Evolutionary conservation across 2,888 invertebrate species (phyloP).

Genomic region (Stenichneumon culpator): DNA sequence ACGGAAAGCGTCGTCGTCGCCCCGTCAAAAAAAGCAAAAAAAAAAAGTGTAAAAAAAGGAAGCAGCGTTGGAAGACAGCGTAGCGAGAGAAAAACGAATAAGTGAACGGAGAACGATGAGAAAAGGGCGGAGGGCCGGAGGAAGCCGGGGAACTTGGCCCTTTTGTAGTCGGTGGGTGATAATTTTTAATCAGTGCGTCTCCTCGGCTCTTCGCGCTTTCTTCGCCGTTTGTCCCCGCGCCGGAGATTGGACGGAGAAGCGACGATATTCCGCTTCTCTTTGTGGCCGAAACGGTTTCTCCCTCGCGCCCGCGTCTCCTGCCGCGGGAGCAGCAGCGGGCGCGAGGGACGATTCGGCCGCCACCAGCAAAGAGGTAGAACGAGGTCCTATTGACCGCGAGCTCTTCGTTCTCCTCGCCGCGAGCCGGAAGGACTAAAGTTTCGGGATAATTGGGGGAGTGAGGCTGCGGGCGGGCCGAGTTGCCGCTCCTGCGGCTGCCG

Average conservation of each 20-base stretch:
- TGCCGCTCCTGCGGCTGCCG: conserved; percentile 66
- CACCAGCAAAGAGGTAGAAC: conserved; percentile 31
- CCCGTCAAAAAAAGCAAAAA: conserved; percentile 75
- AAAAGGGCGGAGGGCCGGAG: conserved; percentile 52
- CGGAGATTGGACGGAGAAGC: conserved; percentile 3
- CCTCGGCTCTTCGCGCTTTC: conserved; percentile 71
- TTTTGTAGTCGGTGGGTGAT: conserved; percentile 81
- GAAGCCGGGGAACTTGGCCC: conserved; percentile 72
- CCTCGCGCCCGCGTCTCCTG: neutral
- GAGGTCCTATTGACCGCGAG: conserved; percentile 73
- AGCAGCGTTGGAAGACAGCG: conserved; percentile 58
- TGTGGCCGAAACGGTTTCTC: conserved; percentile 41
- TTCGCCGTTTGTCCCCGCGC: conserved; percentile 52
- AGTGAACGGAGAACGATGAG: conserved; percentile 41
- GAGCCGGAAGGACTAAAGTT: conserved; percentile 79
- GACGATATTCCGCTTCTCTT: conserved; percentile 36
- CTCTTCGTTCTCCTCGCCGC: conserved; percentile 38
- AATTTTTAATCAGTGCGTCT: conserved; percentile 83
- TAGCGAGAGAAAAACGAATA: conserved; percentile 51
- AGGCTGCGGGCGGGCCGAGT: conserved; percentile 72
- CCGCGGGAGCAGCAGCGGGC: neutral
- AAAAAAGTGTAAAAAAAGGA: conserved; percentile 65
- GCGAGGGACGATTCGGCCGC: neutral
- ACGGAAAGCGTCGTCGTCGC: conserved; percentile 37
- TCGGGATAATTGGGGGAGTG: conserved; percentile 79